Percentiles rank a stretch among this genome's conserved stretches.
Conservation (phyloP, 2,113 vertebrate genomes). For the Lophius piscatorius region DNA sequence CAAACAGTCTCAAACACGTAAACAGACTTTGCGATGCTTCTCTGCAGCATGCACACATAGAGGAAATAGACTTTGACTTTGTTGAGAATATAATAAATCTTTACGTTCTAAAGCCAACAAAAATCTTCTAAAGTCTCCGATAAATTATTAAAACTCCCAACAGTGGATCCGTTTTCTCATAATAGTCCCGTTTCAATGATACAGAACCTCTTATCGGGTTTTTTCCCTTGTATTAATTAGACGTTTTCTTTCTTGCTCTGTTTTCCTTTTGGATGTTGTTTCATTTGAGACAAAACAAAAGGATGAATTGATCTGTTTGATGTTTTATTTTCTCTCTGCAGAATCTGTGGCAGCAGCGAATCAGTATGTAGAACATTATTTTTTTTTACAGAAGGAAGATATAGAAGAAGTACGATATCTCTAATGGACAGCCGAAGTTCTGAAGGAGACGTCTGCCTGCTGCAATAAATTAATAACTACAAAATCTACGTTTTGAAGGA, state of each 20-base stretch:
- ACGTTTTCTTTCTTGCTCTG: no score
- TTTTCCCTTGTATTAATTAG: no score
- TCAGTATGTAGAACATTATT: no score
- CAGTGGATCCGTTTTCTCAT: constrained; percentile 7
- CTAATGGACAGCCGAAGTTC: neutral
- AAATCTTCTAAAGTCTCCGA: neutral
- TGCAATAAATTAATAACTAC: neutral
- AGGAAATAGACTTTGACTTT: no score
- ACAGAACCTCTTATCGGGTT: neutral
- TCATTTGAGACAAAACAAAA: neutral
- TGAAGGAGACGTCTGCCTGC: neutral
- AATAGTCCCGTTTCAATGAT: constrained; percentile 1
- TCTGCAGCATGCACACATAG: constrained; percentile 2
- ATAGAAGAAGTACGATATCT: neutral
- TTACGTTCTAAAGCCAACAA: no score
- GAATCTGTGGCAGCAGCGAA: no score
- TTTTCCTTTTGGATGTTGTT: no score
- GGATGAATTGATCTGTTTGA: constrained; percentile 24
- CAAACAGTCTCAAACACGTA: no score
- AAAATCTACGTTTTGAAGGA: neutral
- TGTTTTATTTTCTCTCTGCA: constrained; percentile 13
- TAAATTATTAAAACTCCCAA: constrained; percentile 14
- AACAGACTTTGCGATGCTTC: no score
- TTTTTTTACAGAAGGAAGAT: no score
- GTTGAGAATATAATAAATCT: no score